Conservation (phyloP, 1,140 invertebrate genomes). For the Ephestia elutella region DNA sequence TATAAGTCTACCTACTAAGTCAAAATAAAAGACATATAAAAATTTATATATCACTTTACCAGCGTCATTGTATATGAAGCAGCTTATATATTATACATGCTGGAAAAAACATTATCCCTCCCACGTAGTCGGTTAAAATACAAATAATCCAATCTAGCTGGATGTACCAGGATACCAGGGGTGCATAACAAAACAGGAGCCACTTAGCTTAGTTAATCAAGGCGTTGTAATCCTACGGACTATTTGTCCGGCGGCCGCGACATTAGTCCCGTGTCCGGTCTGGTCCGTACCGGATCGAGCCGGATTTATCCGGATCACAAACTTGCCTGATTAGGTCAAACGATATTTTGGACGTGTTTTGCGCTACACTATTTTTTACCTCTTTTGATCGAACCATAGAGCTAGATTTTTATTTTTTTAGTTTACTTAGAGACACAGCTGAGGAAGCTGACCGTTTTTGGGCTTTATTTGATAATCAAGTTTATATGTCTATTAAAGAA, state of each 20-base stretch:
- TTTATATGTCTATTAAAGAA: too few relatives aligned
- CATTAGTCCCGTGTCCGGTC: conserved; percentile 55
- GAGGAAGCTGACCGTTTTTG: too few relatives aligned
- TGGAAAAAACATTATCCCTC: not conserved
- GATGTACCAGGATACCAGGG: conserved; percentile 47
- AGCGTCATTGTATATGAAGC: too few relatives aligned
- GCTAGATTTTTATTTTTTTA: too few relatives aligned
- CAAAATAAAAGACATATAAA: too few relatives aligned
- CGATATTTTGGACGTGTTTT: conserved; percentile 7
- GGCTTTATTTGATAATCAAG: too few relatives aligned
- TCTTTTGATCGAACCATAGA: not conserved
- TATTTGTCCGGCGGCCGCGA: conserved; percentile 59
- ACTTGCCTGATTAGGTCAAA: conserved; percentile 29
- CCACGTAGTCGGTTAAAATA: conserved; percentile 13
- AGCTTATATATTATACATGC: conserved; percentile 1
- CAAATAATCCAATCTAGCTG: conserved; percentile 21
- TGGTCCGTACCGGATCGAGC: conserved; percentile 35
- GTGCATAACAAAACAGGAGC: conserved; percentile 52
- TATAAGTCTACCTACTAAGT: too few relatives aligned
- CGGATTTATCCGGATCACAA: conserved; percentile 39
- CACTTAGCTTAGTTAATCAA: conserved; percentile 61
- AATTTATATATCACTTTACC: too few relatives aligned
- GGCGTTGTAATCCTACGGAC: conserved; percentile 51
- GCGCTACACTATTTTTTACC: not conserved
- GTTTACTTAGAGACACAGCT: too few relatives aligned